phyloP scores from a whole-genome alignment of 2,888 invertebrate genomes.

The Latheticus oryzae region DNA sequence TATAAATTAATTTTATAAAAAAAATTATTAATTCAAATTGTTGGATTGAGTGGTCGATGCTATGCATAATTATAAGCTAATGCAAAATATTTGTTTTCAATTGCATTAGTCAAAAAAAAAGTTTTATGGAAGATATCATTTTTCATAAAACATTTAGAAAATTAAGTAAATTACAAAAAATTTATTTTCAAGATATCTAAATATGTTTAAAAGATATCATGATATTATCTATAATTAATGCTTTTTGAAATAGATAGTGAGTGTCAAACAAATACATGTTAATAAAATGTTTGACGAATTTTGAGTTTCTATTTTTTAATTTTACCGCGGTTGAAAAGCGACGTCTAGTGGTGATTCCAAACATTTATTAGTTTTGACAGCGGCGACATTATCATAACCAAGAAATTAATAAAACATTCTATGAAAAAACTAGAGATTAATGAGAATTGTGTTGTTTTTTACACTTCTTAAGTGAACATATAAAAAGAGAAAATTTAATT shows the following conservation, averaged over 20 bases:
- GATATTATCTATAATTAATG: constrained; percentile 44
- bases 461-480: constrained; percentile 24
- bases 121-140: constrained; percentile 25
- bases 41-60: constrained; percentile 22
- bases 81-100: constrained; percentile 45
- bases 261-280: constrained; percentile 54
- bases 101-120: constrained; percentile 38
- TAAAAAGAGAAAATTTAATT: no score
- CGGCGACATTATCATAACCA: constrained; percentile 55
- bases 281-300: constrained; percentile 52
- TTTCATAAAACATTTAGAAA: constrained; percentile 48
- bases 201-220: constrained; percentile 60
- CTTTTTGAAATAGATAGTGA: constrained; percentile 55
- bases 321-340: background rate
- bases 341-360: constrained; percentile 16
- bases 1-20: constrained; percentile 9
- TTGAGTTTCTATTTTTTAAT: constrained; percentile 25
- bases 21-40: constrained; percentile 6
- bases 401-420: constrained; percentile 54
- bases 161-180: constrained; percentile 45
- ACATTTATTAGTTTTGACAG: no score
- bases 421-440: constrained; percentile 49
- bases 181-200: constrained; percentile 56
- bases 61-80: constrained; percentile 26
- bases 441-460: constrained; percentile 47